These are phyloP conservation scores for Saccostrea glomerata DNA, from an alignment of 1,140 invertebrate genomes.

Conservation along the genomic window DNA sequence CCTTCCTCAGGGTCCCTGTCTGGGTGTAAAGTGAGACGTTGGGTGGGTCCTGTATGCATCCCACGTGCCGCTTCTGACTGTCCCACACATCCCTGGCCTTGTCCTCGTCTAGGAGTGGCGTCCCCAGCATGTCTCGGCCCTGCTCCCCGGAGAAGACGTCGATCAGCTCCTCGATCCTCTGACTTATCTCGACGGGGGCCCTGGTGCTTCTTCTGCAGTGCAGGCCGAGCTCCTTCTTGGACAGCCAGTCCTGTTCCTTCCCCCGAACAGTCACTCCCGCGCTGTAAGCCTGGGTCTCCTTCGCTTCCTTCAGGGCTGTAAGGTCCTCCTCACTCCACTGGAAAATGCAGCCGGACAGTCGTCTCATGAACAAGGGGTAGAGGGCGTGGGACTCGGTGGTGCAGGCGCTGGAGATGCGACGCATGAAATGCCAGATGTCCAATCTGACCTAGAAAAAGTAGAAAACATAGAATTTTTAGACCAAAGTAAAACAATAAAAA, in stretches of 20 bases:
- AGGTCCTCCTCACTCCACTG: constrained; percentile 56
- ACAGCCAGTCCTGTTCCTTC: constrained; percentile 54
- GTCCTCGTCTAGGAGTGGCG: too few species aligned
- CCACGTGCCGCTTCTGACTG: too few species aligned
- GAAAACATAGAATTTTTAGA: neutral
- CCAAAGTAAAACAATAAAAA: too few species aligned
- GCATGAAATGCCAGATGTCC: constrained; percentile 71
- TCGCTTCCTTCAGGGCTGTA: constrained; percentile 56
- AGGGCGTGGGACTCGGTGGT: constrained; percentile 63
- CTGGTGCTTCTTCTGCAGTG: too few species aligned
- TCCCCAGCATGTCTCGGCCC: too few species aligned
- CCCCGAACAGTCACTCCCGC: constrained; percentile 61
- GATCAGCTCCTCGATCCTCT: too few species aligned
- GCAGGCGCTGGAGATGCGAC: constrained; percentile 53
- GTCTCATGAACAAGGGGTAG: constrained; percentile 61
- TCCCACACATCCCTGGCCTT: too few species aligned
- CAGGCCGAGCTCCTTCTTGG: neutral
- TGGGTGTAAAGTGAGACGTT: too few species aligned
- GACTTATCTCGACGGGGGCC: too few species aligned
- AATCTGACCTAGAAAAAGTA: constrained; percentile 53
- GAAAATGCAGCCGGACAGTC: constrained; percentile 62
- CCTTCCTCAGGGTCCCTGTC: too few species aligned
- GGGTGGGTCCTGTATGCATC: too few species aligned
- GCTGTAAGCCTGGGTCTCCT: constrained; percentile 55
- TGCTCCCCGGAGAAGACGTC: too few species aligned